Conservation (phyloP, 92 coral and sea anemone genomes). For the Palythoa grandiflora region DNA sequence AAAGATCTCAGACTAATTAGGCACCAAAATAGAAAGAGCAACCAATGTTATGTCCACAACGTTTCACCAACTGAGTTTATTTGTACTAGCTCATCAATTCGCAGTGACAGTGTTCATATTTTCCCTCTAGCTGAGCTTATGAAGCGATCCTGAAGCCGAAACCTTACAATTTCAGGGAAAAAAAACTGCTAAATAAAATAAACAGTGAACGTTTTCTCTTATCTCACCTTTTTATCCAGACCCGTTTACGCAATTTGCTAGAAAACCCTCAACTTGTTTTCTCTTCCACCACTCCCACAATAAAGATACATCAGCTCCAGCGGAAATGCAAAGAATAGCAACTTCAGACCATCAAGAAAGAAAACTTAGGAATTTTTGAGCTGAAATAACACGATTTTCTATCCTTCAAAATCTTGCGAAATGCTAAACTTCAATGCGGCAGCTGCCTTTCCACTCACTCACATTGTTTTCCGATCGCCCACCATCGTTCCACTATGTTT, state of each 20-base stretch:
- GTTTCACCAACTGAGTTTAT: not conserved
- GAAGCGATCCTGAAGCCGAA: not conserved
- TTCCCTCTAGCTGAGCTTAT: not conserved
- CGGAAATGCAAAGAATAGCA: not conserved
- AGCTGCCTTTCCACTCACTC: not conserved
- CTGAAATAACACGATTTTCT: not conserved
- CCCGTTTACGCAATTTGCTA: slow-evolving; percentile 24
- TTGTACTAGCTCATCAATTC: not conserved
- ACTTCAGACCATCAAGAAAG: not conserved
- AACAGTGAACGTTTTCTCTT: not conserved
- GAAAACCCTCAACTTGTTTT: not conserved
- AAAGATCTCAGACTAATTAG: slow-evolving; percentile 4
- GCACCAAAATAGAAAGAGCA: not conserved
- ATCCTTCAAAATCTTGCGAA: not conserved
- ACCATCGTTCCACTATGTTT: slow-evolving; percentile 26
- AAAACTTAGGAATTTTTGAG: not conserved
- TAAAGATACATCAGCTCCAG: not conserved
- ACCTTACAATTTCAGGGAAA: not conserved
- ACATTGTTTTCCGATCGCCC: not conserved
- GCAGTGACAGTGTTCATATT: not conserved
- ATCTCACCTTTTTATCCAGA: slow-evolving; percentile 32
- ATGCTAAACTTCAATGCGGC: not conserved
- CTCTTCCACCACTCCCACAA: slow-evolving; percentile 48
- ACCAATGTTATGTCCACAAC: slow-evolving; percentile 2
- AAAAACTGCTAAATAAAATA: slow-evolving; percentile 23